These are phyloP conservation scores for Melinaea marsaeus DNA, from an alignment of 2,888 invertebrate species.

Conservation along the genomic window DNA sequence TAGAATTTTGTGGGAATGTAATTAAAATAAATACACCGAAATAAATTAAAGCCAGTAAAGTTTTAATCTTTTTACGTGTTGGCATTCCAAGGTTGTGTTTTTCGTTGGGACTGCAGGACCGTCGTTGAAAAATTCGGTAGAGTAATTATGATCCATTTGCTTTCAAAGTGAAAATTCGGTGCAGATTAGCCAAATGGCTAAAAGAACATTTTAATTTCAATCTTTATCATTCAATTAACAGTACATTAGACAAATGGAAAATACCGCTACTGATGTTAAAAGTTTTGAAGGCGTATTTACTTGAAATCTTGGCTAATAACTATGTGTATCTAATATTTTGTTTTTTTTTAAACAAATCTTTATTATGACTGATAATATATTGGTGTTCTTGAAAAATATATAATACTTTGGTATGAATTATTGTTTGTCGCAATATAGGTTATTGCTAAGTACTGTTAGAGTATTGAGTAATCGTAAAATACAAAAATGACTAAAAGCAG, in stretches of 20 bases:
- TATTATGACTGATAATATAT: not conserved
- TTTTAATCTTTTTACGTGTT: conserved; percentile 22
- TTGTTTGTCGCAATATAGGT: not conserved
- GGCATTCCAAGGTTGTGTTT: conserved; percentile 17
- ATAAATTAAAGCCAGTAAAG: conserved; percentile 12
- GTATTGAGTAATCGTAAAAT: conserved; percentile 13
- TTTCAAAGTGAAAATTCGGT: conserved; percentile 23
- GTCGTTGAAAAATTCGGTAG: conserved; percentile 11
- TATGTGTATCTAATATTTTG: not conserved
- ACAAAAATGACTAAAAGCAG: conserved; percentile 15
- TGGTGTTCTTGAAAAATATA: no score
- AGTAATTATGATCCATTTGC: conserved; percentile 19
- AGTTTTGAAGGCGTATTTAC: conserved; percentile 14
- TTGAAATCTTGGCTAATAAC: not conserved
- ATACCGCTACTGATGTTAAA: conserved; percentile 17
- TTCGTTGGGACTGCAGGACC: conserved; percentile 14
- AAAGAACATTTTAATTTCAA: conserved; percentile 28
- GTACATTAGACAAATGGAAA: conserved; percentile 25
- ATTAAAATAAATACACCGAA: conserved; percentile 14
- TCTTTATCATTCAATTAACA: conserved; percentile 28
- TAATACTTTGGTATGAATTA: no score
- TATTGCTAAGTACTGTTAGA: not conserved
- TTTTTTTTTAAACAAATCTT: not conserved
- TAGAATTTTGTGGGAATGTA: not conserved
- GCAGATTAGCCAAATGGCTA: conserved; percentile 28